A percentile compares a stretch with the other conserved stretches of the same genome.
Evolutionary conservation across 2,113 vertebrate genomes (phyloP).

Genomic region (Dasyornis broadbenti): DNA sequence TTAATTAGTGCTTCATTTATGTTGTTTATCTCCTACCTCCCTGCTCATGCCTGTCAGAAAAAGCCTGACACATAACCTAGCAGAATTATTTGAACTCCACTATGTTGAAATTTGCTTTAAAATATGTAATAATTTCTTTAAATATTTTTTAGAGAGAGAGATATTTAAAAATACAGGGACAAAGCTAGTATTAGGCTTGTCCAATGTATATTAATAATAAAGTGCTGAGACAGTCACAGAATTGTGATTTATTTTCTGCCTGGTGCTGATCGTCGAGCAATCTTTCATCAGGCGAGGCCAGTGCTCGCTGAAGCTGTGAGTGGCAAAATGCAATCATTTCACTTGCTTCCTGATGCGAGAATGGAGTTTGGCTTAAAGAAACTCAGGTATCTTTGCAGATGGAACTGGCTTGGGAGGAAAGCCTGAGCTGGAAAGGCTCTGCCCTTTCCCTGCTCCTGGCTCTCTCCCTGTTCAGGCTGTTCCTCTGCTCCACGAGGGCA

Average conservation of each 20-base stretch:
- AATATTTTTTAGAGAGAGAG: background rate
- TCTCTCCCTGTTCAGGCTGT: background rate
- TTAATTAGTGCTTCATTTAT: background rate
- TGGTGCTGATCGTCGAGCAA: background rate
- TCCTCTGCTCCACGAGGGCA: background rate
- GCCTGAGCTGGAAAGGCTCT: background rate
- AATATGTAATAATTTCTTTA: background rate
- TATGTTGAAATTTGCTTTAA: background rate
- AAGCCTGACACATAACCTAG: background rate
- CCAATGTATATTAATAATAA: background rate
- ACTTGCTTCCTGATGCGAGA: background rate
- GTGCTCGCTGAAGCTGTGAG: background rate
- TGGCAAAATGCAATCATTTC: background rate
- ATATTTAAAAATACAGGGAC: background rate
- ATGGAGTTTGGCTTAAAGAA: background rate
- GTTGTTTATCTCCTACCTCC: background rate
- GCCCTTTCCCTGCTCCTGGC: background rate
- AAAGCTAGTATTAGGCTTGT: background rate
- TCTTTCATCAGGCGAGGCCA: background rate
- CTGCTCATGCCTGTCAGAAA: background rate
- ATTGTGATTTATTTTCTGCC: background rate
- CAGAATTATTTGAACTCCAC: background rate
- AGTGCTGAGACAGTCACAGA: background rate
- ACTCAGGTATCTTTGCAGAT: background rate
- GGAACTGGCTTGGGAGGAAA: background rate